Evolutionary conservation across 1,140 invertebrate species (phyloP).

Genomic region (Drosophila santomea): DNA sequence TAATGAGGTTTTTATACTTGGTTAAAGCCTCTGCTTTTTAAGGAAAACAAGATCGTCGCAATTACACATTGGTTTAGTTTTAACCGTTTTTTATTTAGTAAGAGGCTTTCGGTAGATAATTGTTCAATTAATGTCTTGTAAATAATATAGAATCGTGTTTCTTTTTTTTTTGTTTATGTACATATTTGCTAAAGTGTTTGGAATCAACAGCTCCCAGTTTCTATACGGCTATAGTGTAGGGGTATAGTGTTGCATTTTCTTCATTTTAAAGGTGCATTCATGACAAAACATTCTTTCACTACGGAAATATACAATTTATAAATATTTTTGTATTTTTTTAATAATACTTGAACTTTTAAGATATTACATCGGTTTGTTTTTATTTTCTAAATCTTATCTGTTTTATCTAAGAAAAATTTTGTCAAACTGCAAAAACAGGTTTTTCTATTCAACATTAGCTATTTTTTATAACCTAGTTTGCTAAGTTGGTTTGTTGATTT

Average conservation of each 20-base stretch:
- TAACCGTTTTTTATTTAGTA: constrained; percentile 15
- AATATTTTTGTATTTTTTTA: constrained; percentile 29
- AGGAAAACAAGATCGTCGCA: not conserved
- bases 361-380: constrained; percentile 20
- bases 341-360: constrained; percentile 65
- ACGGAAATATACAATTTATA: constrained; percentile 16
- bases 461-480: constrained; percentile 5
- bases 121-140: constrained; percentile 52
- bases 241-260: constrained; percentile 22
- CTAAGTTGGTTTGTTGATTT: constrained; percentile 7
- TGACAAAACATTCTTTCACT: constrained; percentile 27
- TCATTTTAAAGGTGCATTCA: constrained; percentile 32
- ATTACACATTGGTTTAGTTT: constrained; percentile 6
- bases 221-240: constrained; percentile 20
- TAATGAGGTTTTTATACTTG: no score
- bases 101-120: constrained; percentile 41
- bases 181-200: constrained; percentile 52
- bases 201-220: constrained; percentile 55
- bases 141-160: constrained; percentile 61
- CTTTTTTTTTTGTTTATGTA: constrained; percentile 22
- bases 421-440: constrained; percentile 24
- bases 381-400: constrained; percentile 15
- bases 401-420: constrained; percentile 32
- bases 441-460: constrained; percentile 4
- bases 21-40: no score